phyloP scores from a whole-genome alignment of 1,140 invertebrate genomes.

The Diorhabda elongata region DNA sequence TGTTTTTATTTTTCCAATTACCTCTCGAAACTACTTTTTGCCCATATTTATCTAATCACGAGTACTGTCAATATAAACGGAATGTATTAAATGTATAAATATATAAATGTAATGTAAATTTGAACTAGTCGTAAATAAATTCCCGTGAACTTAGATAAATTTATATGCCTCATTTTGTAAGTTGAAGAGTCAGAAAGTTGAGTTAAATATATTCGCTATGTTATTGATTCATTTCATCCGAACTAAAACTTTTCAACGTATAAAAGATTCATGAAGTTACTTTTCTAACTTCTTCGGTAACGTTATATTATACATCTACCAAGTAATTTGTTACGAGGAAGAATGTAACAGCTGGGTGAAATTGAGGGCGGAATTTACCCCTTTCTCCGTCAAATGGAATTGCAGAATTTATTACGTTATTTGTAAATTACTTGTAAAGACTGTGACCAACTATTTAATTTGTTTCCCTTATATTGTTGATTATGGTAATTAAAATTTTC shows the following conservation, averaged over 20 bases:
- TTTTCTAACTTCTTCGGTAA: slow-evolving; percentile 24
- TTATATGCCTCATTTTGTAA: background rate
- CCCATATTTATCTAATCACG: no score
- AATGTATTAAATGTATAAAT: no score
- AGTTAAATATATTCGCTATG: slow-evolving; percentile 16
- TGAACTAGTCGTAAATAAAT: background rate
- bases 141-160: background rate
- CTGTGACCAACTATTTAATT: background rate
- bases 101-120: background rate
- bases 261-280: slow-evolving; percentile 25
- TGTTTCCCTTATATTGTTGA: no score
- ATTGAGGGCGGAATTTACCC: background rate
- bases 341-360: background rate
- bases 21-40: no score
- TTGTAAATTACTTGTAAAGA: background rate
- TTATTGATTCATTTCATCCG: slow-evolving; percentile 29
- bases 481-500: no score
- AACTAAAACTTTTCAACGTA: slow-evolving; percentile 24
- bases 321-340: background rate
- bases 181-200: background rate
- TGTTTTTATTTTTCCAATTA: no score
- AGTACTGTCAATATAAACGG: no score
- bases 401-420: background rate
- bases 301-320: background rate
- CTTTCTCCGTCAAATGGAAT: background rate